Evolutionary conservation across 2,797 vertebrate genomes (phyloP).

Genomic region (Tragelaphus oryx): DNA sequence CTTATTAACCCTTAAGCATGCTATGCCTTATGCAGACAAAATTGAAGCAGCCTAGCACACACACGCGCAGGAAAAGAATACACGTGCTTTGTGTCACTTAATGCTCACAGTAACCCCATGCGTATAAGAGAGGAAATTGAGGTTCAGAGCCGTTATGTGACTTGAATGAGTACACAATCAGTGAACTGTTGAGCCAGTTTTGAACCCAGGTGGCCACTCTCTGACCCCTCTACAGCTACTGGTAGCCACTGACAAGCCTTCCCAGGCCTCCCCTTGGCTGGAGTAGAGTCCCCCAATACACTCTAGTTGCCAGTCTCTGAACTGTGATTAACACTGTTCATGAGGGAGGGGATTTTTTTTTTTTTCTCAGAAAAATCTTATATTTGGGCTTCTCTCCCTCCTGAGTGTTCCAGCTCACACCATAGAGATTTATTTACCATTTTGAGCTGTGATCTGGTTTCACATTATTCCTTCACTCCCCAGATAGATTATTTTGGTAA

Average conservation of each 20-base stretch:
- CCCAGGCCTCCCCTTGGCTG: neutral
- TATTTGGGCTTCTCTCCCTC: neutral
- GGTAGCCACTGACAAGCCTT: neutral
- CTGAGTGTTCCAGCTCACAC: neutral
- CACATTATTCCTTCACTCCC: neutral
- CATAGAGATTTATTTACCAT: neutral
- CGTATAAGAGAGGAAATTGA: neutral
- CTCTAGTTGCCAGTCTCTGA: neutral
- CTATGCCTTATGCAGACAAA: neutral
- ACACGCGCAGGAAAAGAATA: neutral
- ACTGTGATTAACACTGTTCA: neutral
- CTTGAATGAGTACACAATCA: neutral
- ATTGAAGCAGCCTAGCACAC: neutral
- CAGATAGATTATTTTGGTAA: neutral
- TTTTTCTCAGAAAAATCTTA: neutral
- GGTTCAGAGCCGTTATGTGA: neutral
- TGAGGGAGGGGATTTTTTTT: neutral
- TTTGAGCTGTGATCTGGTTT: neutral
- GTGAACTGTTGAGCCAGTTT: neutral
- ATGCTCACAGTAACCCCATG: neutral
- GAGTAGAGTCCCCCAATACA: neutral
- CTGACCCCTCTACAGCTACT: neutral
- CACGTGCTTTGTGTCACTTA: neutral
- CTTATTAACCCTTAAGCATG: neutral
- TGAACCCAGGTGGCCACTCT: neutral